Percentiles rank a stretch among this genome's conserved stretches.
Conservation (phyloP, 2,888 invertebrate genomes). For the Acleris holmiana region DNA sequence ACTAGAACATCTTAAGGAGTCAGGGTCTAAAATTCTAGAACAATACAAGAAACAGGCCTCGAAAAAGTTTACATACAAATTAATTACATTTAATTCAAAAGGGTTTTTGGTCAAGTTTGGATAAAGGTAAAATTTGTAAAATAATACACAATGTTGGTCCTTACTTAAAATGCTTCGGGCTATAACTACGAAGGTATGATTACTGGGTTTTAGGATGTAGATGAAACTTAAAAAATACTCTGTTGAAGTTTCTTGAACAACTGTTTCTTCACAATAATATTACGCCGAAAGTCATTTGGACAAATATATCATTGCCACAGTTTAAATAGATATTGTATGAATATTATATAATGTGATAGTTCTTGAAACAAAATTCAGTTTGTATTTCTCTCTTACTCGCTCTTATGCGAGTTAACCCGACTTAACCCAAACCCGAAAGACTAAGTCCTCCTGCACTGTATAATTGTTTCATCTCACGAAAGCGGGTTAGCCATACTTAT, state of each 20-base stretch:
- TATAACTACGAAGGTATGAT: constrained; percentile 43
- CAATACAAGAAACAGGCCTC: constrained; percentile 62
- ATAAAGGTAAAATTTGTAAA: constrained; percentile 52
- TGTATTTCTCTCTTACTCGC: too few species aligned
- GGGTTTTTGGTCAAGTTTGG: constrained; percentile 65
- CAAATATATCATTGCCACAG: background rate
- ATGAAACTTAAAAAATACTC: constrained; percentile 49
- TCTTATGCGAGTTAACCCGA: too few species aligned
- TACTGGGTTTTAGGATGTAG: constrained; percentile 22
- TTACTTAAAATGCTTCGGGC: constrained; percentile 58
- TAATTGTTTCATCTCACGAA: too few species aligned
- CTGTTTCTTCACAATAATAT: constrained; percentile 22
- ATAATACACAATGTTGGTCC: constrained; percentile 64
- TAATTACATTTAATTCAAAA: constrained; percentile 54
- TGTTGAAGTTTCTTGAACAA: constrained; percentile 27
- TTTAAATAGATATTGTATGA: too few species aligned
- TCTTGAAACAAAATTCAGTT: too few species aligned
- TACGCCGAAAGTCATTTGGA: background rate
- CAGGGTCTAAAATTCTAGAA: constrained; percentile 61
- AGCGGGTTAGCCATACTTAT: too few species aligned
- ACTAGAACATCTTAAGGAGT: constrained; percentile 53
- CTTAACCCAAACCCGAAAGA: too few species aligned
- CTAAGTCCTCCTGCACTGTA: too few species aligned
- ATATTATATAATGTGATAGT: too few species aligned
- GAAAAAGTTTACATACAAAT: constrained; percentile 64